Conservation (phyloP, 2,113 vertebrate species). For the Petrocephalus microphthalmus region DNA sequence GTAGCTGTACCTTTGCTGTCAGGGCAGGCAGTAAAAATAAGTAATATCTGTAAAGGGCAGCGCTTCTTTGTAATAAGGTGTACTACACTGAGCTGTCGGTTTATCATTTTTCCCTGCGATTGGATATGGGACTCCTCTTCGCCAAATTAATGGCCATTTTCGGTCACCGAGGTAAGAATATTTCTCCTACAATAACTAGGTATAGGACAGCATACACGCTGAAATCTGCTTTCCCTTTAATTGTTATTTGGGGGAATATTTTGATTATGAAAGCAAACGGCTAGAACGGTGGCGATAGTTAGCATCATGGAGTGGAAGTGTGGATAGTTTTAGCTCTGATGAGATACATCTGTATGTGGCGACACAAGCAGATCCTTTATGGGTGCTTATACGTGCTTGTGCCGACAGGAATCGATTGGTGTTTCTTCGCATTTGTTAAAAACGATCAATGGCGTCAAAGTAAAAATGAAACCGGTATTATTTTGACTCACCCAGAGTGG, state of each 20-base stretch:
- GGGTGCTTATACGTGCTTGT: neutral
- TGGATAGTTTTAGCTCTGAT: neutral
- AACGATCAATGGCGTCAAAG: neutral
- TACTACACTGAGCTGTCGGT: neutral
- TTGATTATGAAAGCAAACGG: neutral
- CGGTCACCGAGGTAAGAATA: constrained; percentile 58
- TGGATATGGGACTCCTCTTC: constrained; percentile 60
- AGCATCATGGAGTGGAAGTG: neutral
- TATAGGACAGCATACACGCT: neutral
- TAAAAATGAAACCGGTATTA: neutral
- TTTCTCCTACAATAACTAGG: neutral
- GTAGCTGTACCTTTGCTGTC: neutral
- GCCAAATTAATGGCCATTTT: constrained; percentile 66
- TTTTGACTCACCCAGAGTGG: neutral
- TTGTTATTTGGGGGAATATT: neutral
- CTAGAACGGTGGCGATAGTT: neutral
- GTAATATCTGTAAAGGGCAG: neutral
- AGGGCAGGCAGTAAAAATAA: neutral
- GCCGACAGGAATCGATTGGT: neutral
- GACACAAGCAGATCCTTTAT: neutral
- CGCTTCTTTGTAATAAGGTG: neutral
- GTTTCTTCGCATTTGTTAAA: neutral
- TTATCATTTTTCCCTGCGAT: neutral
- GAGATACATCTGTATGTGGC: neutral
- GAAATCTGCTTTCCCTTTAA: neutral